Evolutionary conservation across 2,888 invertebrate species (phyloP), one percentile per base, ranked within the genome.

Genomic region (Drosophila dives): DNA sequence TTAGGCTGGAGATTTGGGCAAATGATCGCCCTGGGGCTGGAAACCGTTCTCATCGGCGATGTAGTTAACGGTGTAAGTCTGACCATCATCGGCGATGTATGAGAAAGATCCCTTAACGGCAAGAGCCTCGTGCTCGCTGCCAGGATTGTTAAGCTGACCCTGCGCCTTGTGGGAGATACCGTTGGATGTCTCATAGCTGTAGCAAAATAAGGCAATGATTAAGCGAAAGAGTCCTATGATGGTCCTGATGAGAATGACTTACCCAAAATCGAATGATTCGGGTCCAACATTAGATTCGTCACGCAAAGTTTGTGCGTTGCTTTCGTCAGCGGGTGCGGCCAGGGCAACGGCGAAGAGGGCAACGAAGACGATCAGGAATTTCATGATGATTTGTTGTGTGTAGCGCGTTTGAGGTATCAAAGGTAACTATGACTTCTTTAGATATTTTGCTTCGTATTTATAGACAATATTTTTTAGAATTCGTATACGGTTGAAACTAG

Each of bases 41-140:
- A 93, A 94, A 77, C 94, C 94, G 77, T 94, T 93, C 83, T 94
- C 94, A 84, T 94, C 91, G 40, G 91, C 92, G 5, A 81, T 17
- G 34, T 90, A 92, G 17, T 48, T 68, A 2, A 91, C 81, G 3
- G 70, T 64, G 66, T 90, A 89, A n/a, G 77, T 74, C 45, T 73
- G 53, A 29, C 92, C 92, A 71, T 89, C 86, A 54, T 77, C 74
- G 32, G 45, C 91, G 15, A 81, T 36, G 38, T 65, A 92, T 0
- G 77, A 72, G 73, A 26, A 91, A 10, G 81, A 65, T 33, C 92
- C 92, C 2, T 72, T 48, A 0, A 91, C 92, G 6, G 76, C 34
- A 2, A 91, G 79, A 26, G 81, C 81, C 64, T 89, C 90, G 20
- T 75, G 15, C 17, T 91, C 91, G 1, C 70, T 1, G 5, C 87